Conservation (phyloP, 2,888 invertebrate species). For the Aproaerema taeniolella region DNA sequence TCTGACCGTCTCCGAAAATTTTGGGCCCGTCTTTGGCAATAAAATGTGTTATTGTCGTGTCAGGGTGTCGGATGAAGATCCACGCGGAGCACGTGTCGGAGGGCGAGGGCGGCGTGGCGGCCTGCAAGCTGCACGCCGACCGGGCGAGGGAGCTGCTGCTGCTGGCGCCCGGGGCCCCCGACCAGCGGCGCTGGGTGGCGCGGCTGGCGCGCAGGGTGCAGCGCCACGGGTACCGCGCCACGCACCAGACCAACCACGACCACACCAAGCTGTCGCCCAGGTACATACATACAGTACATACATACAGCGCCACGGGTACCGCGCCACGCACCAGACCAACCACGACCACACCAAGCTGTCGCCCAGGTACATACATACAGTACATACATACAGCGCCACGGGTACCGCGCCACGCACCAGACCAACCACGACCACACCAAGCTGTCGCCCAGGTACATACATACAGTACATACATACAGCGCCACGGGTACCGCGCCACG, state of each 20-base stretch:
- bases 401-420: too few species aligned
- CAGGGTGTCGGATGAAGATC: slow-evolving; percentile 97
- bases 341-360: slow-evolving; percentile 59
- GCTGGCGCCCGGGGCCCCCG: slow-evolving; percentile 89
- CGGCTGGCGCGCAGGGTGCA: slow-evolving; percentile 94
- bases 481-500: too few species aligned
- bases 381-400: too few species aligned
- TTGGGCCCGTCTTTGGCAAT: too few species aligned
- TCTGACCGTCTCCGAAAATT: too few species aligned
- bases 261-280: slow-evolving; percentile 53
- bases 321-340: slow-evolving; percentile 86
- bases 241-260: slow-evolving; percentile 77
- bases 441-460: too few species aligned
- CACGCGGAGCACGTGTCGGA: slow-evolving; percentile 97
- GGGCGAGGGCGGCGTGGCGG: slow-evolving; percentile 89
- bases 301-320: slow-evolving; percentile 89
- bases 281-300: slow-evolving; percentile 46
- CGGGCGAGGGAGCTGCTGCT: slow-evolving; percentile 96
- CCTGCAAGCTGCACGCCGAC: slow-evolving; percentile 97
- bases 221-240: slow-evolving; percentile 96
- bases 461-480: too few species aligned
- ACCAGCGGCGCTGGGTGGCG: slow-evolving; percentile 95
- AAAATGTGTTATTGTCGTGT: too few species aligned
- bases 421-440: too few species aligned
- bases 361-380: too few species aligned